These are phyloP conservation scores for Lepus townsendii DNA, from an alignment of 2,797 vertebrate species.

Conservation along the genomic window DNA sequence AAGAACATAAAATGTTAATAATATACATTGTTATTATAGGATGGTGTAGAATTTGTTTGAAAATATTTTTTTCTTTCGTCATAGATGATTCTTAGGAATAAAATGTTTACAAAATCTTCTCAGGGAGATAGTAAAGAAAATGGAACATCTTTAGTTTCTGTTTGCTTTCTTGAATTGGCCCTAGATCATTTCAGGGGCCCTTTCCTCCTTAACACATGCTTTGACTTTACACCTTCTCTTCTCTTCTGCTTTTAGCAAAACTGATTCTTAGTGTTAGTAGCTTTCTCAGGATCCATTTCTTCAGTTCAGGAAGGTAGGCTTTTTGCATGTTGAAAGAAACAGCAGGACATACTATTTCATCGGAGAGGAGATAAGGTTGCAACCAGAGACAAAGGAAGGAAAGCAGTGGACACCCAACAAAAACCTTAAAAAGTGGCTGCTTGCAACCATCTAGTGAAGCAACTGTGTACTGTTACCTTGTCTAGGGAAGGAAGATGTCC, in stretches of 20 bases:
- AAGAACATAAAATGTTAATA: not conserved
- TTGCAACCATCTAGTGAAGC: too few relatives aligned
- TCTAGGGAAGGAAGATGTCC: too few relatives aligned
- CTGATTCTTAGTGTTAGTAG: not conserved
- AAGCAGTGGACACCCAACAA: too few relatives aligned
- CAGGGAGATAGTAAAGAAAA: not conserved
- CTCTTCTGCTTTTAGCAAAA: not conserved
- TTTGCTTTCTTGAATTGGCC: not conserved
- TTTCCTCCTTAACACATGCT: not conserved
- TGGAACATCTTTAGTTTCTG: not conserved
- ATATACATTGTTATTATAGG: not conserved
- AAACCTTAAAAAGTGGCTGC: too few relatives aligned
- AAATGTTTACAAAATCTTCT: not conserved
- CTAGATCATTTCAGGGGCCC: not conserved
- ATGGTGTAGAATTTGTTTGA: not conserved
- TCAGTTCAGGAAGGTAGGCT: not conserved
- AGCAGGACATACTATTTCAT: not conserved
- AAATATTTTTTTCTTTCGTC: slow-evolving; percentile 20
- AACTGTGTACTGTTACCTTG: too few relatives aligned
- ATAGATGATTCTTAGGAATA: not conserved
- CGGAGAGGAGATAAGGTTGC: too few relatives aligned
- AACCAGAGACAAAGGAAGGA: too few relatives aligned
- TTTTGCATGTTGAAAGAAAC: not conserved
- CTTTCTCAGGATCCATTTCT: not conserved
- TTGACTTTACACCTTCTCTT: not conserved